These are phyloP conservation scores for Eriocheir sinensis DNA, from an alignment of 1,140 invertebrate genomes.

Conservation along the genomic window DNA sequence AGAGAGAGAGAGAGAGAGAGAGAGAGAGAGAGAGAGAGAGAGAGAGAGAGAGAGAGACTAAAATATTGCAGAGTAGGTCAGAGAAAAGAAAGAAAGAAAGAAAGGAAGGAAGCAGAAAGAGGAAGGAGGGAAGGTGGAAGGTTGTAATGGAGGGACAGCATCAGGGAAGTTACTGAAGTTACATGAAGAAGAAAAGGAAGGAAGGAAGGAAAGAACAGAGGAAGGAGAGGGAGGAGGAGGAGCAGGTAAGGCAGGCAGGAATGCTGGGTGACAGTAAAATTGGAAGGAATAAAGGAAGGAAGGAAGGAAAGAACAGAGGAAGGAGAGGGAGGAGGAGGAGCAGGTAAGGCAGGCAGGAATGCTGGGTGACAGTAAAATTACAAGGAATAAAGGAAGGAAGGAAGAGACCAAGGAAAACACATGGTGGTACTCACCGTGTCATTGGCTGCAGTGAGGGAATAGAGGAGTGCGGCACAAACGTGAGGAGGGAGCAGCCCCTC, in stretches of 20 bases:
- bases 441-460: not conserved
- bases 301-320: not conserved
- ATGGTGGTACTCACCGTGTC: slow-evolving; percentile 30
- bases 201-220: not conserved
- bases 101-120: not conserved
- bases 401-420: not conserved
- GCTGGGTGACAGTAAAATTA: too few relatives aligned
- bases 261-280: too few relatives aligned
- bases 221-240: not conserved
- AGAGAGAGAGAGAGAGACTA: too few relatives aligned
- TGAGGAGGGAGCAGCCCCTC: not conserved
- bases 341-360: too few relatives aligned
- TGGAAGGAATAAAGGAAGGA: not conserved
- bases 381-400: not conserved
- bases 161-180: not conserved
- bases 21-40: too few relatives aligned
- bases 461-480: slow-evolving; percentile 30
- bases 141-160: not conserved
- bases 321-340: not conserved
- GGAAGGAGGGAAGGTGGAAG: not conserved
- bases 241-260: too few relatives aligned
- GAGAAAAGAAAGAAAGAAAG: too few relatives aligned
- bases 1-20: too few relatives aligned
- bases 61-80: too few relatives aligned
- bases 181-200: not conserved